Percentiles rank a stretch among this genome's conserved stretches.
phyloP scores from a whole-genome alignment of 2,797 vertebrate genomes.

The Phylloscopus collybita region DNA sequence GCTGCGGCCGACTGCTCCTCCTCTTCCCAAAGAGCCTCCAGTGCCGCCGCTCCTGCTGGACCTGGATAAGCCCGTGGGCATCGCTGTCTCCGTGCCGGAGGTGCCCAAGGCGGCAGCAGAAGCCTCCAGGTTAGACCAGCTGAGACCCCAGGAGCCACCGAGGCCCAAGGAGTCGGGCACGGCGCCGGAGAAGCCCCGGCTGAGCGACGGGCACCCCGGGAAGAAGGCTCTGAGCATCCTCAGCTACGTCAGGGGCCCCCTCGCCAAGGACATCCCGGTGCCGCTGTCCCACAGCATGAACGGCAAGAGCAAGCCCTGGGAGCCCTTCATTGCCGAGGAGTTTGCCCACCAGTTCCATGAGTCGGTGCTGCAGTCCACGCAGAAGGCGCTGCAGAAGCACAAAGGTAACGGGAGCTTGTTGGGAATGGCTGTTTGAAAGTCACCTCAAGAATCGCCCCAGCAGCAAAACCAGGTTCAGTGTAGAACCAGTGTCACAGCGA shows the following conservation, averaged over 20 bases:
- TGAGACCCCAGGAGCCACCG: slow-evolving; percentile 79
- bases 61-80: slow-evolving; percentile 79
- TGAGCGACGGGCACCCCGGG: slow-evolving; percentile 76
- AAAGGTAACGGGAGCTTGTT: slow-evolving; percentile 81
- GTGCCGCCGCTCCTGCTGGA: slow-evolving; percentile 79
- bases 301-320: slow-evolving; percentile 93
- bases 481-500: fast-evolving
- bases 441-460: too few species aligned
- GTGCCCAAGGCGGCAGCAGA: slow-evolving; percentile 76
- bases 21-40: slow-evolving; percentile 79
- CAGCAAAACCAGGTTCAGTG: background rate
- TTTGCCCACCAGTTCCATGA: slow-evolving; percentile 99
- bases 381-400: slow-evolving; percentile 97
- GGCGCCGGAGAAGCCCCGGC: slow-evolving; percentile 82
- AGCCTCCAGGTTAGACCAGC: slow-evolving; percentile 78
- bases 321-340: slow-evolving; percentile 92
- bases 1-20: background rate
- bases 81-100: slow-evolving; percentile 76
- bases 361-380: slow-evolving; percentile 97
- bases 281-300: slow-evolving; percentile 84
- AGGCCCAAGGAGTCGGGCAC: slow-evolving; percentile 78
- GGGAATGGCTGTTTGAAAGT: too few species aligned
- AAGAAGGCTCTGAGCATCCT: slow-evolving; percentile 90
- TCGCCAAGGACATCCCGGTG: slow-evolving; percentile 87
- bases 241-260: slow-evolving; percentile 84